Evolutionary conservation across 2,113 vertebrate genomes (phyloP), one percentile per base, ranked within the genome.

Genomic region (Oncorhynchus gorbuscha): DNA sequence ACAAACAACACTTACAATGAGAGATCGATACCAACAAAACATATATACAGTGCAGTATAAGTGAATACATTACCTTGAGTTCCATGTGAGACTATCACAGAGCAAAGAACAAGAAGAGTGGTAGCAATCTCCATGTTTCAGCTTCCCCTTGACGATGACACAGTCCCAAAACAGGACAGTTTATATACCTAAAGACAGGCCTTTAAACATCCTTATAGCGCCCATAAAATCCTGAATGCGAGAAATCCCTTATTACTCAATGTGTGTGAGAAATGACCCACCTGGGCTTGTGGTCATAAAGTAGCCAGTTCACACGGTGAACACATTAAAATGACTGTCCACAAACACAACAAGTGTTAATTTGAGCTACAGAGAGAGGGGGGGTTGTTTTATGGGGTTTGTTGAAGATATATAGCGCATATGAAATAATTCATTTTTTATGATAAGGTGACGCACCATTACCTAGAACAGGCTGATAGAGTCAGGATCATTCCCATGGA

Each of bases 261-360:
- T 69, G 1, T 13, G 30, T 48, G 24, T 91, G 91, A 81, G 89
- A 91, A 92, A 51, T 68, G 24, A 35, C 35, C 79, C 90, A 89
- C 65, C 24, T 88, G 85, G 18, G 28, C 65, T 14, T 32, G 26
- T 68, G 26, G 30, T 32, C 11, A 35, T 82, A 65, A 65, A 65
- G 24, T 80, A 73, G 69, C 51, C 20, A 24, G 22, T 24, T 49
- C 69, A 24, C 20, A 68, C 35, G 18, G 28, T 6, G 66, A 32
- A 61, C 16, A 61, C 22, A 28, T 58, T 71, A 76, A 30, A 77
- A 81, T 80, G 90, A 86, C 9, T 1, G 0, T 20, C 13, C 3
- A 8, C 11, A 14, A 67, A 67, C 65, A 45, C n/a, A 20, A 3
- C 58, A 2, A n/a, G 58, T n/a, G 39, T 11, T 45, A 45, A 3